Conservation (phyloP, 2,113 vertebrate species). For the Pollimyrus isidori region DNA sequence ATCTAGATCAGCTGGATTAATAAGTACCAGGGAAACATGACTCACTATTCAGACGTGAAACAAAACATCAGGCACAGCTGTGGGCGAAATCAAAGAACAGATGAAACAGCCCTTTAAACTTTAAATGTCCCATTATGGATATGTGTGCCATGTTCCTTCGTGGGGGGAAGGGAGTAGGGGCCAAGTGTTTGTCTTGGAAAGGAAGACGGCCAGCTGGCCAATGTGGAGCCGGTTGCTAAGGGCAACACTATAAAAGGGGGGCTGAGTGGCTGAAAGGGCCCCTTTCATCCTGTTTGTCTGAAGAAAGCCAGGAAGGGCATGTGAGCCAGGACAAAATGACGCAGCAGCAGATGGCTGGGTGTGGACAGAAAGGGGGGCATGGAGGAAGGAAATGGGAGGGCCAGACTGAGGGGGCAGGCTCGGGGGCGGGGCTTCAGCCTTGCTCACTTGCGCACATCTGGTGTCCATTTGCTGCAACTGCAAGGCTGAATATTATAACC, state of each 20-base stretch:
- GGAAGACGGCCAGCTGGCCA: conserved; percentile 54
- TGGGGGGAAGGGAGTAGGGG: conserved; percentile 9
- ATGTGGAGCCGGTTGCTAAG: conserved; percentile 38
- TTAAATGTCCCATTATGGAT: conserved; percentile 55
- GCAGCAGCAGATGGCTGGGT: conserved; percentile 72
- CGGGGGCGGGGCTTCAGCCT: conserved; percentile 46
- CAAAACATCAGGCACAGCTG: background rate
- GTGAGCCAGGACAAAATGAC: conserved; percentile 43
- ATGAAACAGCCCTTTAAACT: conserved; percentile 57
- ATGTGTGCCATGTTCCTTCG: conserved; percentile 35
- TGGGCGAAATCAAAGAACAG: background rate
- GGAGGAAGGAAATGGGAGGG: conserved; percentile 56
- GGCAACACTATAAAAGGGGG: conserved; percentile 43
- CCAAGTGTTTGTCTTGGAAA: conserved; percentile 35
- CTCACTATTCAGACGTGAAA: background rate
- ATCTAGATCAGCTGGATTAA: background rate
- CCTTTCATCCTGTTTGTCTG: conserved; percentile 66
- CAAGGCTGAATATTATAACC: conserved; percentile 25
- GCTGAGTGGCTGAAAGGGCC: conserved; percentile 53
- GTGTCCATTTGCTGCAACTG: conserved; percentile 61
- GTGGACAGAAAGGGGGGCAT: conserved; percentile 45
- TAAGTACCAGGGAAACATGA: background rate
- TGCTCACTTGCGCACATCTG: conserved; percentile 89
- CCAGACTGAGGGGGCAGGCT: conserved; percentile 41
- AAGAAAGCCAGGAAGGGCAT: conserved; percentile 60